Conservation (phyloP, 2,113 vertebrate genomes). For the Vulpes vulpes region DNA sequence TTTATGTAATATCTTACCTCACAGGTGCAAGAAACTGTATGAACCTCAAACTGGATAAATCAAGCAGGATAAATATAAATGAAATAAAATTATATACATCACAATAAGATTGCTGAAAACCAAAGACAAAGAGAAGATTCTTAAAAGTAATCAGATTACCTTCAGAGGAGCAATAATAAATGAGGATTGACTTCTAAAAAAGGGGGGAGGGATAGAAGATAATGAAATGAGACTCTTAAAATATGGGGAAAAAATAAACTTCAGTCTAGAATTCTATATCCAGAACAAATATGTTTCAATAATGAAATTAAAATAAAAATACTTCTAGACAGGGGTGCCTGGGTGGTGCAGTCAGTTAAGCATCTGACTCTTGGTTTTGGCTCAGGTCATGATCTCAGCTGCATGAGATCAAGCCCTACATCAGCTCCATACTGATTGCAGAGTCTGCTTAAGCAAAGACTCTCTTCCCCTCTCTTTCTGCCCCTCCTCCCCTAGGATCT, state of each 20-base stretch:
- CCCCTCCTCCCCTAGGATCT: background rate
- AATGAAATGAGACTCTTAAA: background rate
- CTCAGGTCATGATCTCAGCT: background rate
- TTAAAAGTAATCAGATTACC: background rate
- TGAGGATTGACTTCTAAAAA: background rate
- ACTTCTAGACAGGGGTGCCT: background rate
- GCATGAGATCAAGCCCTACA: background rate
- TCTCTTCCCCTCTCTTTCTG: background rate
- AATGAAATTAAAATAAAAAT: slow-evolving; percentile 3
- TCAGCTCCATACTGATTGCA: background rate
- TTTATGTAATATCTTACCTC: background rate
- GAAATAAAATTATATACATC: background rate
- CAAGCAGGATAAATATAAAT: background rate
- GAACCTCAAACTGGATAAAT: background rate
- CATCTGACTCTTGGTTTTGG: background rate
- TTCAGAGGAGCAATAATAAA: background rate
- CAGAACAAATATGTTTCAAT: background rate
- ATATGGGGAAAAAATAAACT: background rate
- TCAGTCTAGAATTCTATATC: background rate
- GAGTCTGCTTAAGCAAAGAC: background rate
- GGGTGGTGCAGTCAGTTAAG: background rate
- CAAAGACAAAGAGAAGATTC: background rate
- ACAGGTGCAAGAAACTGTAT: background rate
- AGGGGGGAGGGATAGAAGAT: background rate
- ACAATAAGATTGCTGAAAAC: background rate